Evolutionary conservation across 2,888 invertebrate genomes (phyloP), one percentile per base, ranked within the genome.

Genomic region (Eugnorisma glareosa): DNA sequence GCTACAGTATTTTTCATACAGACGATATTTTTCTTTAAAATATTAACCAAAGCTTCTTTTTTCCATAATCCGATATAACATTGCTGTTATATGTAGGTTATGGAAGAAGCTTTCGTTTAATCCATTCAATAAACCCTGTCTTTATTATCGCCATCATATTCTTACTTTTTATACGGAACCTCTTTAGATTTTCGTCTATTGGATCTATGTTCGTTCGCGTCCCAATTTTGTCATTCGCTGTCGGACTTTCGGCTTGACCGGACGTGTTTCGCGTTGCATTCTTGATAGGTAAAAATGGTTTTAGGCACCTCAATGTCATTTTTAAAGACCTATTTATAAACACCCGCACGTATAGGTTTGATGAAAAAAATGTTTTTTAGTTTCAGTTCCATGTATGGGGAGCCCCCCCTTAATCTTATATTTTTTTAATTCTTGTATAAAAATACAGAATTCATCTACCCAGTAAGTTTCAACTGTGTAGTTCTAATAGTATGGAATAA

Each of bases 41-140:
- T n/a, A 37, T 88, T 79, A 13, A 86, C 72, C 5, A 95, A 73
- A 0, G 86, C 78, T 21, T 93, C 91, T 73, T n/a, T n/a, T n/a
- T n/a, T 95, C 95, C 91, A 95, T 91, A 4, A 93, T 91, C 77
- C 95, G 95, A 79, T 88, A 35, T 90, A 94, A n/a, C 79, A n/a
- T n/a, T n/a, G n/a, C n/a, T n/a, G n/a, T n/a, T n/a, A n/a, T n/a
- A n/a, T n/a, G n/a, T n/a, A n/a, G n/a, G n/a, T n/a, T n/a, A n/a
- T n/a, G n/a, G n/a, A n/a, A n/a, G n/a, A n/a, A n/a, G n/a, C n/a
- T n/a, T n/a, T n/a, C n/a, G n/a, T n/a, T n/a, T n/a, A n/a, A 91
- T 69, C 84, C 89, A 93, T 82, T 95, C 95, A 0, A 93, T 93
- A 6, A 91, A 88, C 67, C 93, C 89, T 0, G 67, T 71, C 43